Base-by-base conservation (phyloP, 2,797 vertebrate species). In the Vespertilio murinus region DNA sequence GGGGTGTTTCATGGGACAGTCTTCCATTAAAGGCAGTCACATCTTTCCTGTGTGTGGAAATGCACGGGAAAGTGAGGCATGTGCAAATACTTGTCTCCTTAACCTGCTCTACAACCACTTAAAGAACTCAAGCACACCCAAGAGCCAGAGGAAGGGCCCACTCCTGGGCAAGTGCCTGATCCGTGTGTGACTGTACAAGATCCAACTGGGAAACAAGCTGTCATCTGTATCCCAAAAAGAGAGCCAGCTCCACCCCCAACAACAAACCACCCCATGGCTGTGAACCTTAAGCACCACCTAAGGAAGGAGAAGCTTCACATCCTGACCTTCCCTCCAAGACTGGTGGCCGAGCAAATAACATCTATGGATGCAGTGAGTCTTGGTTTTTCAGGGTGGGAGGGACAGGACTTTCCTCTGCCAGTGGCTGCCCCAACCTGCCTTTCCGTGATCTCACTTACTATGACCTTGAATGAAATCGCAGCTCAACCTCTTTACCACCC, bases 121-220 rank as follows among this genome's bases (percentile, higher is more conserved):
- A 2, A 6, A 25, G 5, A 70, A 11, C 5, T 70, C 2, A 0
- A 40, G 35, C 23, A 22, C 22, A 25, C 5, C 25, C 10, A 5
- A 70, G 5, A 70, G 5, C 5, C 22, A 14, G 5, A 70, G 22
- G 22, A 12, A 2, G 35, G 22, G 25, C 25, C 56, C 5, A 11
- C 25, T 61, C 25, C 23, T 28, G 56, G 56, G 56, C 25, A 12
- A 11, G 6, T 13, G 22, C 12, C 67, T 6, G 1, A 2, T 70
- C 23, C 38, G 40, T 38, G 6, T 42, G 56, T 59, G 56, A 10
- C 5, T 0, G 25, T 28, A 25, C 56, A 5, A 28, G 28, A 64
- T 28, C 59, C 59, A 30, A 16, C 59, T 64, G 59, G 28, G 16
- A 28, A 28, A 59, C 10, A 10, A 59, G 9, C 56, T 59, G 23